Base-by-base conservation (phyloP, 2,113 vertebrate species). In the Chrysochloris asiatica region DNA sequence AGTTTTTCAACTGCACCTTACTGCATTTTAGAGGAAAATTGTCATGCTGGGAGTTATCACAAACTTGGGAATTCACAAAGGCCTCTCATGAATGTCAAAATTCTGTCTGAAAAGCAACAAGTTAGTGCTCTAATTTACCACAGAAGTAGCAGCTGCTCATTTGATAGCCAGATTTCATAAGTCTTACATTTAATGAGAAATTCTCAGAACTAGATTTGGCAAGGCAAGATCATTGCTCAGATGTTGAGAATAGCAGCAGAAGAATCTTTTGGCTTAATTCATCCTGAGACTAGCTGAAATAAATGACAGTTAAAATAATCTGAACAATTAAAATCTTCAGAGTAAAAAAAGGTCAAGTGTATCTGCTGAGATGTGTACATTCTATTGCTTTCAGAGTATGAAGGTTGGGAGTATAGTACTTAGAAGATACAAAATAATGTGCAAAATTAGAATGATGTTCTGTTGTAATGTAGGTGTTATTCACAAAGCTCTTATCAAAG, bases 121-220 rank as follows among this genome's bases (percentile, higher is more conserved):
- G 54, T 41, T 87, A 69, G 82, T 4, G 79, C 43, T 52, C 43
- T 79, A 94, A 76, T 71, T 88, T 91, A 79, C 77, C 50, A 73
- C 47, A 89, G 22, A 91, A 78, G 71, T 87, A 78, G 59, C 81
- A 96, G 80, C 73, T 94, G 89, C 26, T 92, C 48, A 93, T 78
- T 90, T 88, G 63, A 95, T 24, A 90, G 72, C 43, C 79, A 89
- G 38, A 80, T 89, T 84, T 92, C 28, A 33, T 75, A 89, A 91
- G 86, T 45, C 65, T 94, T 61, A 67, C 21, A 92, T 85, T 80
- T 81, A 92, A 87, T 14, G 30, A 92, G 33, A 90, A 90, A 69
- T 45, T 90, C 54, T 85, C 73, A 87, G 30, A 48, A 47, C 41
- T 72, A 63, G 77, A 91, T 81, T 89, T 91, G n/a, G 26, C 86